Conservation (phyloP, 1,140 invertebrate genomes). For the Papilio polytes region DNA sequence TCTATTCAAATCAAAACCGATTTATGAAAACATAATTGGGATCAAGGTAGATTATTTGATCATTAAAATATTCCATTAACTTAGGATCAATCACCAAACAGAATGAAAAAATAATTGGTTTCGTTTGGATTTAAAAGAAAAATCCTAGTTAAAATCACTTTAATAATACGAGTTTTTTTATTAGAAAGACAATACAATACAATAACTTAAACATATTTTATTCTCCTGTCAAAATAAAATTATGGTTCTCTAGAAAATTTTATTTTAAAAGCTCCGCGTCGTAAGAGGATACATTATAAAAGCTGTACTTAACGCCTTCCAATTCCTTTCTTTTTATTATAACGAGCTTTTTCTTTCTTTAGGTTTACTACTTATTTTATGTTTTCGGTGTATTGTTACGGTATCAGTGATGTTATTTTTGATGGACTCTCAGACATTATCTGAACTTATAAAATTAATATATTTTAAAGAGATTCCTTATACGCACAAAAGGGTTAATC, state of each 20-base stretch:
- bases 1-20: no score
- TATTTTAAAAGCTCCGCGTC: background rate
- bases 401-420: background rate
- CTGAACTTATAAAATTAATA: background rate
- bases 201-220: no score
- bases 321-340: slow-evolving; percentile 58
- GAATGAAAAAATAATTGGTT: background rate
- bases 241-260: background rate
- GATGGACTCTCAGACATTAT: background rate
- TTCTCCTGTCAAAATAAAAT: background rate
- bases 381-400: slow-evolving; percentile 2
- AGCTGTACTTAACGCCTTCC: slow-evolving; percentile 57
- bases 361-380: slow-evolving; percentile 41
- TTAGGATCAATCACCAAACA: background rate
- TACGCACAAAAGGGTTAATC: background rate
- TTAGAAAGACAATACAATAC: background rate
- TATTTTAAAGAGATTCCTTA: background rate
- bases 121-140: background rate
- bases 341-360: slow-evolving; percentile 46
- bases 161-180: background rate
- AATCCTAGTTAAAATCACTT: background rate
- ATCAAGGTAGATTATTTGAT: background rate
- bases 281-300: slow-evolving; percentile 28
- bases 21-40: background rate
- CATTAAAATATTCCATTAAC: background rate